phyloP scores from a whole-genome alignment of 2,113 vertebrate species.

The Mormyrus lacerda region DNA sequence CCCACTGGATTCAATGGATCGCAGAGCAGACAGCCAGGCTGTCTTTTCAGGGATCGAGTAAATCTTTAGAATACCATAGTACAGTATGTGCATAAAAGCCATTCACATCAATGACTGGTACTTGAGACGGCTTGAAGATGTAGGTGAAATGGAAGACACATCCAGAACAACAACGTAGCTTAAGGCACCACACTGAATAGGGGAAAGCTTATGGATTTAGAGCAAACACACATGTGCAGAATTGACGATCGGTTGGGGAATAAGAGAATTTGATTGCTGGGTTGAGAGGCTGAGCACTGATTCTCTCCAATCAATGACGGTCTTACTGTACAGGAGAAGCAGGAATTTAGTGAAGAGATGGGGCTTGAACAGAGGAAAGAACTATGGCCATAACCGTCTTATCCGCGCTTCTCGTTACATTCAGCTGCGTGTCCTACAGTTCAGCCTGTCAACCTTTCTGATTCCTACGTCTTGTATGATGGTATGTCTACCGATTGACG shows the following conservation, averaged over 20 bases:
- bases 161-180: conserved; percentile 54
- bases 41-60: neutral
- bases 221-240: conserved; percentile 17
- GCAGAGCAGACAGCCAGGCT: neutral
- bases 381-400: neutral
- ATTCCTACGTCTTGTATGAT: neutral
- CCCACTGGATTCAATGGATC: neutral
- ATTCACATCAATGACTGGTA: conserved; percentile 10
- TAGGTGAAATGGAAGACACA: conserved; percentile 66
- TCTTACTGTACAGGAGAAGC: conserved; percentile 18
- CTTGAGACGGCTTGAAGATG: conserved; percentile 28
- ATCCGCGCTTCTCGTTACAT: neutral
- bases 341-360: neutral
- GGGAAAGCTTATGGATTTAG: conserved; percentile 67
- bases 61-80: conserved; percentile 12
- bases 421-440: neutral
- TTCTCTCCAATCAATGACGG: neutral
- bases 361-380: neutral
- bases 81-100: conserved; percentile 23
- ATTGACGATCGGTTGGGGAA: neutral
- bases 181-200: conserved; percentile 83
- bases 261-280: neutral
- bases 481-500: neutral
- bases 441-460: neutral
- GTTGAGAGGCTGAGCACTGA: neutral